Evolutionary conservation across 2,113 vertebrate genomes (phyloP).

Genomic region (Actenoides lindsayi): DNA sequence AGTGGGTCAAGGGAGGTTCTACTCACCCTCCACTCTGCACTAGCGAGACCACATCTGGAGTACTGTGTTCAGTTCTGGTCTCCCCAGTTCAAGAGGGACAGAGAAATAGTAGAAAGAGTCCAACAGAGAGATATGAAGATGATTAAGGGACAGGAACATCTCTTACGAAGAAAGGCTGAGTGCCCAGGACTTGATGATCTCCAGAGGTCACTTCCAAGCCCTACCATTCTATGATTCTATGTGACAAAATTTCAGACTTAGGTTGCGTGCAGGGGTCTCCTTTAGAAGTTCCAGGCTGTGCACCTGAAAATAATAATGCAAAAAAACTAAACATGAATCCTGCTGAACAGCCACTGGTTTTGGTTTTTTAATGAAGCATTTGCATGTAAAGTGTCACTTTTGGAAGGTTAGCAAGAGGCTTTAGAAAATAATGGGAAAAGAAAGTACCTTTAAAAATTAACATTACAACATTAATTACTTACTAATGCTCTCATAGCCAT

Average conservation of each 20-base stretch:
- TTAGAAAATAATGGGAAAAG: background rate
- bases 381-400: background rate
- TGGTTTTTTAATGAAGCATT: background rate
- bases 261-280: rapidly evolving
- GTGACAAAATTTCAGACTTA: background rate
- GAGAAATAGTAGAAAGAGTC: no score
- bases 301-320: background rate
- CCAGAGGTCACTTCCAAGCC: no score
- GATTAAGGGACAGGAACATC: no score
- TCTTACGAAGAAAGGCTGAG: no score
- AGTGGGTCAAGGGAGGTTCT: no score
- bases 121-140: no score
- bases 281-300: background rate
- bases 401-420: background rate
- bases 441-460: rapidly evolving
- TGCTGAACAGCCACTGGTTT: background rate
- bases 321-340: background rate
- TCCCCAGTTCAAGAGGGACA: no score
- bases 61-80: no score
- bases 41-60: no score
- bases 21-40: no score
- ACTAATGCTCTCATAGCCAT: background rate
- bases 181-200: no score
- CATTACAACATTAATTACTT: background rate
- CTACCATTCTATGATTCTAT: background rate